A percentile compares a stretch with the other conserved stretches of the same genome.
Conservation (phyloP, 2,797 vertebrate genomes). For the Phrynocephalus forsythii region DNA sequence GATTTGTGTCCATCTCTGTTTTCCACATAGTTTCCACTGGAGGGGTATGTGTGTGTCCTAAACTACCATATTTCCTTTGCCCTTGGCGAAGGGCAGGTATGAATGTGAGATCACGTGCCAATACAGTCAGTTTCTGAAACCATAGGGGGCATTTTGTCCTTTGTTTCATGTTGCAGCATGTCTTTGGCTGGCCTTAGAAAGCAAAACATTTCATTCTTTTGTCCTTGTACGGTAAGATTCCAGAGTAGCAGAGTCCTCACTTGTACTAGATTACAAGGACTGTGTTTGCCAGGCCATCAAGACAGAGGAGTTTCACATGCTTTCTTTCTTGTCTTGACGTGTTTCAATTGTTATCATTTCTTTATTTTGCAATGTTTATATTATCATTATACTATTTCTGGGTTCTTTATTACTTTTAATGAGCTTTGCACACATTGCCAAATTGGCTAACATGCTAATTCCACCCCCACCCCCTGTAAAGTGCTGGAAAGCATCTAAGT, state of each 20-base stretch:
- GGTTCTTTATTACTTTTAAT: constrained; percentile 12
- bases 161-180: not conserved
- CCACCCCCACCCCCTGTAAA: not conserved
- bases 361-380: not conserved
- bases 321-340: constrained; percentile 10
- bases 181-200: not conserved
- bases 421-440: constrained; percentile 10
- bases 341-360: constrained; percentile 9
- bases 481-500: constrained; percentile 19
- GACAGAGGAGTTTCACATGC: not conserved
- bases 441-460: constrained; percentile 1
- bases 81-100: too few relatives aligned
- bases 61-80: too few relatives aligned
- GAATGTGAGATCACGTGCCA: not conserved
- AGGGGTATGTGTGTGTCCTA: too few relatives aligned
- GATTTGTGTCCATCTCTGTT: too few relatives aligned
- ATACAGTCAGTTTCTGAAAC: not conserved
- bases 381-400: not conserved
- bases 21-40: too few relatives aligned
- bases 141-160: not conserved
- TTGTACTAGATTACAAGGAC: not conserved
- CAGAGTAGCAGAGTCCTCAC: not conserved
- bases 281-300: not conserved
- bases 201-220: not conserved
- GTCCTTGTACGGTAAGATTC: not conserved